Base-by-base conservation (phyloP, 2,797 vertebrate genomes). In the Pangasius macronema region DNA sequence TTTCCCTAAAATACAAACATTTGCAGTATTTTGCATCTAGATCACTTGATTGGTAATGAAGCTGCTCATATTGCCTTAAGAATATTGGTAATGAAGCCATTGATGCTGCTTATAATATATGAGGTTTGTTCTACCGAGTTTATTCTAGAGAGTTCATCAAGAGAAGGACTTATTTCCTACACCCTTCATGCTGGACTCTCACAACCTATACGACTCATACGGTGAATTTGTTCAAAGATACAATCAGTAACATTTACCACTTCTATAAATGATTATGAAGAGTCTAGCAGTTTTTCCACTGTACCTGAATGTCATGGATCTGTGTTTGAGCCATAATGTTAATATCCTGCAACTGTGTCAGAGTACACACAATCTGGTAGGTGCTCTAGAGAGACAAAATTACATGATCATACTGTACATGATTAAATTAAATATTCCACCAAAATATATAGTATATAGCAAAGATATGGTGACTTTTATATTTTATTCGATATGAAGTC, bases 291-390 rank as follows among this genome's bases (percentile, higher is more conserved):
- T 8, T 75, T 67, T 67, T 65, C 16, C 59, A 82, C 75, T 75
- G 68, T 91, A 92, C 93, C 93, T 89, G 6, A 87, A 89, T 80
- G 59, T 84, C 72, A 30, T 27, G 59, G 83, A 92, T 91, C 3
- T 70, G 0, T 14, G 85, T 88, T 0, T 27, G 6, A 27, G 86
- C 79, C 27, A 9, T n/a, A 27, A 94, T 85, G 13, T 24, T 82
- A 36, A 91, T 89, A 8, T 91, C n/a, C 49, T 85, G 65, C 61
- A 91, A 49, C 39, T 87, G 11, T 87, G 27, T 91, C 59, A 92
- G 55, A 5, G 3, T 67, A 76, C 93, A 94, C 0, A 2, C 30
- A 55, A 92, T 85, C 20, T 14, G 11, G 82, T 46, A 72, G 6
- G 33, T 14, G 42, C 0, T 33, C 85, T 73, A 16, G 14, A 87